Evolutionary conservation across 2,797 vertebrate species (phyloP), one percentile per base, ranked within the genome.

Genomic region (Paramormyrops hopkinsi): DNA sequence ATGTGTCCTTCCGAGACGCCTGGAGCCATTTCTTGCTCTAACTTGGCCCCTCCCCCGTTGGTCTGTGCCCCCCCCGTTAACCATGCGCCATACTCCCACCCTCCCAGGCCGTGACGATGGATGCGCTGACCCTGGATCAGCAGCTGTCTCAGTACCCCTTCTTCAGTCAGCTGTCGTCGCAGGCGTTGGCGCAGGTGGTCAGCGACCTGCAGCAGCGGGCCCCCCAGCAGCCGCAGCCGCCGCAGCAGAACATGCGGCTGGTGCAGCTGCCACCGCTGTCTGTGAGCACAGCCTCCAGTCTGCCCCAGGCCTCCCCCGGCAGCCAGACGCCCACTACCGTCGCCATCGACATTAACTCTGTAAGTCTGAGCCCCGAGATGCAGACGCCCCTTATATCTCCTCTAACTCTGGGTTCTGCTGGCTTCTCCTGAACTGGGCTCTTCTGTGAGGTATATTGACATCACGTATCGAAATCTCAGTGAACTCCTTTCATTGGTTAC

Each of bases 141-240:
- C 98, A 98, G 95, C 97, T 99, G 83, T 94, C 98, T 33, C 97
- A 98, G 25, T 99, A 97, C 4, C 95, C 98, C 0, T 97, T 99
- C 93, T 98, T 99, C 93, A 97, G 96, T 92, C 98, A 97, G 94
- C 92, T 96, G 4, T 96, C 96, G 0, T 95, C 97, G 44, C 97
- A 97, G 93, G 96, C 94, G 44, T 94, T 95, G 92, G 94, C 93
- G 14, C 95, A 95, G 93, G 92, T 96, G 90, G 91, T 96, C 89
- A 95, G 56, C 0, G 96, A 96, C 91, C 94, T 96, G 90, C 96
- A 96, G 93, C 96, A 96, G 92, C 85, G 53, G 17, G 29, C 3
- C 51, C 85, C 85, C 29, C 96, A 96, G 92, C 95, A 95, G 76
- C 90, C 88, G 14, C 90, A 96, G 92, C 95, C 95, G 53, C 88